Base-by-base conservation (phyloP, 92 coral and sea anemone species). In the Blastomussa wellsi region DNA sequence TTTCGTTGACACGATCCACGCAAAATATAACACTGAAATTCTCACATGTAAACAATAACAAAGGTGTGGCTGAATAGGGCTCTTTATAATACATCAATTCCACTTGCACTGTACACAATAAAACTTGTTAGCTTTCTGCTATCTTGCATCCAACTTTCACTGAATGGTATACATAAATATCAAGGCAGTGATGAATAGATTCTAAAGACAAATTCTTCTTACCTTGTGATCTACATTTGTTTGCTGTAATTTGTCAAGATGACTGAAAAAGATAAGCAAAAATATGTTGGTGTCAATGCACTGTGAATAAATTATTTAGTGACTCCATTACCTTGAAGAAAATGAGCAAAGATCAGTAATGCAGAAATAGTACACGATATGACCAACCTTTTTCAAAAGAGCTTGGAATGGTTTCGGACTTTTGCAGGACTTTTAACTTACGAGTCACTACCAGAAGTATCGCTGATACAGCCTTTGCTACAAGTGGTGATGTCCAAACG, bases 151-250 rank as follows among this genome's bases (percentile, higher is more conserved):
- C 44, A 39, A 39, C 44, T 39, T 48, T 48, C 14, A n/a, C n/a
- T n/a, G n/a, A n/a, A n/a, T n/a, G n/a, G n/a, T n/a, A n/a, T n/a
- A n/a, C n/a, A n/a, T n/a, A n/a, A n/a, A n/a, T n/a, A n/a, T n/a
- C n/a, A n/a, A n/a, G n/a, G n/a, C n/a, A 13, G 53, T 48, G 53
- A 48, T 48, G 13, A 48, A 9, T 48, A 53, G 60, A 1, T 53
- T 53, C 6, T 16, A 16, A 35, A 6, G 22, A 68, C 33, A 33
- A 17, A 15, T 33, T n/a, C 4, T 33, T 28, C 78, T 79, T 78
- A 96, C 99, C 98, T 96, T 96, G 86, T 96, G 99, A 79, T 96
- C 99, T 80, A 96, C 95, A 83, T 93, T 96, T 70, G 99, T 96
- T 78, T 96, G 99, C 86, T 96, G 99, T 62, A 86, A 88, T 86